Percentiles rank a stretch among this genome's conserved stretches.
Evolutionary conservation across 2,797 vertebrate species (phyloP).

Genomic region (Bovichtus variegatus): DNA sequence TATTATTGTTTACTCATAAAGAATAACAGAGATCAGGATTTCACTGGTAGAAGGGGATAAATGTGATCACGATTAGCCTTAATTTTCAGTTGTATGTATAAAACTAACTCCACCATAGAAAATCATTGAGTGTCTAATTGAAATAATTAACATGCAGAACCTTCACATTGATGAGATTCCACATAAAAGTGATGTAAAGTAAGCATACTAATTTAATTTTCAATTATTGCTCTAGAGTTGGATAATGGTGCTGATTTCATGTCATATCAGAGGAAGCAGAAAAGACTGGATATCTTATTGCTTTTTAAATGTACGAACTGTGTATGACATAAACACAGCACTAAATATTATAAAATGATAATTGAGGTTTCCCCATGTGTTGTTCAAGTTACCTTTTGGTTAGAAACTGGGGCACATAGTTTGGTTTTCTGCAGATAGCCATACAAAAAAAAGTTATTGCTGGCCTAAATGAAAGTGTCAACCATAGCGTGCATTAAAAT

Average conservation of each 20-base stretch:
- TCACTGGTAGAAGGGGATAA: slow-evolving; percentile 17
- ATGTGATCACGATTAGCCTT: slow-evolving; percentile 14
- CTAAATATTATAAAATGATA: slow-evolving; percentile 17
- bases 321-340: not conserved
- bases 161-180: not conserved
- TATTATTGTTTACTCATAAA: slow-evolving; percentile 33
- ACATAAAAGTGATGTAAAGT: slow-evolving; percentile 42
- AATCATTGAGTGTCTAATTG: not conserved
- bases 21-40: slow-evolving; percentile 24
- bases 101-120: slow-evolving; percentile 19
- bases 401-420: slow-evolving; percentile 9
- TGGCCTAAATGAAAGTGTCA: not conserved
- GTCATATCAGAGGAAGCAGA: not conserved
- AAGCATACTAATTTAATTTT: not conserved
- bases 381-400: slow-evolving; percentile 21
- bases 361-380: slow-evolving; percentile 23
- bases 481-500: not conserved
- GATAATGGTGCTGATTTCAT: not conserved
- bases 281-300: not conserved
- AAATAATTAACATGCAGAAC: slow-evolving; percentile 7
- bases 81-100: slow-evolving; percentile 22
- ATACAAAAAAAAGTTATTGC: not conserved
- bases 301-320: not conserved
- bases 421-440: slow-evolving; percentile 7
- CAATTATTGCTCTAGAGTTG: not conserved